Base-by-base conservation (phyloP, 2,888 invertebrate genomes). In the Heteropelma amictum region DNA sequence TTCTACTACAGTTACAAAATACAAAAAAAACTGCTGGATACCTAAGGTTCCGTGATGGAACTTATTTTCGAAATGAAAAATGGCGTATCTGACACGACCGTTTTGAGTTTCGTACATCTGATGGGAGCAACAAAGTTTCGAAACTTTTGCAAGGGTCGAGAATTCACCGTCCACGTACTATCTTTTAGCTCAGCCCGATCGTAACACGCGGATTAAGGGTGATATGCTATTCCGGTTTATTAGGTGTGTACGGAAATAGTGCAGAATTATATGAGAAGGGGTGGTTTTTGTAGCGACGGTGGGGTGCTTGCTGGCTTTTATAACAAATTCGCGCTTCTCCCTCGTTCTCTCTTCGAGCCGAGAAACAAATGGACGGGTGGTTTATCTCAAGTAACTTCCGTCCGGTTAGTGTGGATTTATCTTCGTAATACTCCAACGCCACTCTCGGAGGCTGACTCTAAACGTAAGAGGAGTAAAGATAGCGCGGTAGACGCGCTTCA, bases 301-400 rank as follows among this genome's bases (percentile, higher is more conserved):
- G 17, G 51, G 33, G 33, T 21, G 23, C 47, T 58, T 61, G 49
- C 73, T 65, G 60, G 45, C 49, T n/a, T n/a, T n/a, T n/a, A 45
- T 53, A 64, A 65, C 63, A 73, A 76, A 77, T 67, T 71, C 47
- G 65, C 71, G 56, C 21, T 8, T 7, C 28, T 14, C 58, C 8
- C 30, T 49, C 23, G 7, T 7, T 12, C 7, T 17, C 40, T 30
- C 49, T 40, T 60, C 38, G 51, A 61, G 67, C 47, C 63, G 49
- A 42, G 33, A 45, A 74, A 77, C 73, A 77, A 77, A 77, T 74
- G 67, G 77, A 71, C 60, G 71, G 40, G 45, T 74, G 74, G 71
- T 77, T 67, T 73, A 77, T 76, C 65, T 51, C 51, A 40, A 54
- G 63, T 19, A 76, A 77, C 63, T 73, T 76, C 35, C 51, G 30